These are phyloP conservation scores for Acrossocheilus fasciatus DNA, from an alignment of 2,797 vertebrate species.

Conservation along the genomic window DNA sequence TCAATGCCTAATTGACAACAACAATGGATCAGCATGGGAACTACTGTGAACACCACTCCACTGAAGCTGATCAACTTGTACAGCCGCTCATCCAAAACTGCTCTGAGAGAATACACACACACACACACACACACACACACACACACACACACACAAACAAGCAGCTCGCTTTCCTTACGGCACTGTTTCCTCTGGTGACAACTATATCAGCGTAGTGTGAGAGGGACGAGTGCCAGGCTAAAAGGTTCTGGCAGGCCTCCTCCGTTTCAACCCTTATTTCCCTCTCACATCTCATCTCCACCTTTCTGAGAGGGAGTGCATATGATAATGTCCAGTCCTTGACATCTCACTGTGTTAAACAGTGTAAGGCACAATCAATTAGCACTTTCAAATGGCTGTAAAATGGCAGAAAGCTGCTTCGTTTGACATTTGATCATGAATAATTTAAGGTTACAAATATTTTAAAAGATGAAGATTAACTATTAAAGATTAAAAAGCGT, in stretches of 20 bases:
- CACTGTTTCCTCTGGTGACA: constrained; percentile 43
- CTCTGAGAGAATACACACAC: neutral
- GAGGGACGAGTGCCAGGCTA: constrained; percentile 43
- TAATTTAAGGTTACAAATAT: constrained; percentile 2
- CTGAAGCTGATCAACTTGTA: constrained; percentile 31
- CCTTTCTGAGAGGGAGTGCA: neutral
- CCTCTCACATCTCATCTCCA: constrained; percentile 41
- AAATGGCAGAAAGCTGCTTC: neutral
- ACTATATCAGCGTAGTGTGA: constrained; percentile 43
- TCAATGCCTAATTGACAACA: constrained; percentile 56
- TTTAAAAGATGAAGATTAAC: neutral
- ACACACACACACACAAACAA: neutral
- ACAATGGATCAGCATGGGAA: constrained; percentile 38
- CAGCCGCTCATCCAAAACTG: constrained; percentile 1
- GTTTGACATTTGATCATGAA: neutral
- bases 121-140: neutral
- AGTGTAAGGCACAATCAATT: constrained; percentile 23
- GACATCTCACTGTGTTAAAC: constrained; percentile 7
- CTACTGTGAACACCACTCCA: constrained; percentile 22
- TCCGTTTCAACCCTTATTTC: constrained; percentile 20
- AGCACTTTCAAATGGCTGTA: neutral
- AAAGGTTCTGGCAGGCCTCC: constrained; percentile 46
- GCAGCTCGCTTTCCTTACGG: constrained; percentile 8
- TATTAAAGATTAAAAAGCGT: neutral
- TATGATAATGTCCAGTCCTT: constrained; percentile 34